phyloP scores from a whole-genome alignment of 1,140 invertebrate genomes.

The Euborellia annulipes region DNA sequence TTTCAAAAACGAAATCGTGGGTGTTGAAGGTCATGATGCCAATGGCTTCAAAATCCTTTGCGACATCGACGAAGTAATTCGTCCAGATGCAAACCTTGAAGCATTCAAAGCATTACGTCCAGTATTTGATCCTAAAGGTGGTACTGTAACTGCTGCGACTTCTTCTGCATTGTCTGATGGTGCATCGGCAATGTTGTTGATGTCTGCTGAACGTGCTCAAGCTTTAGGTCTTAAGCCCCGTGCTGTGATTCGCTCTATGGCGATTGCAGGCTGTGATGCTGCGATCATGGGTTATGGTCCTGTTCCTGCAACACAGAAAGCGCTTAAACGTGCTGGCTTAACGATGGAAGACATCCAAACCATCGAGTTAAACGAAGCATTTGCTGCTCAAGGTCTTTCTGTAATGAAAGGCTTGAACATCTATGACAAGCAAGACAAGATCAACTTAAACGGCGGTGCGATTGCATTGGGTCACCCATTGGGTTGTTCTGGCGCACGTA shows the following conservation, averaged over 20 bases:
- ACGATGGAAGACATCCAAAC: neutral
- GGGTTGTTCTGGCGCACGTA: neutral
- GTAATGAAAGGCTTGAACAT: neutral
- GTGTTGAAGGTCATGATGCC: no score
- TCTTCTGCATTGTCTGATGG: neutral
- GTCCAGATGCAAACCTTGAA: no score
- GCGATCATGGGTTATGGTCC: neutral
- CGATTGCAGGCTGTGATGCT: neutral
- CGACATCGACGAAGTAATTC: slow-evolving; percentile 44
- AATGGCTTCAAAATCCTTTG: no score
- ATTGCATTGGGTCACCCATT: neutral
- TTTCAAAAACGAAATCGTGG: no score
- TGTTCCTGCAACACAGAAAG: neutral
- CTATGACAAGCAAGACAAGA: neutral
- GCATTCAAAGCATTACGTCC: neutral
- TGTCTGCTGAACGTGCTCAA: neutral
- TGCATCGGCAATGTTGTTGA: neutral
- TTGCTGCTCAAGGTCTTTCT: neutral
- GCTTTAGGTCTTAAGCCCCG: neutral
- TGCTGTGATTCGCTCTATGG: neutral
- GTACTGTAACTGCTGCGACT: neutral
- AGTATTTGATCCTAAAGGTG: neutral
- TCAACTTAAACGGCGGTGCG: neutral
- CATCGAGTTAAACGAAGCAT: neutral
- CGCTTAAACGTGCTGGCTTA: neutral